phyloP scores from a whole-genome alignment of 2,797 vertebrate species.

The Poeciliopsis paucimaculata region DNA sequence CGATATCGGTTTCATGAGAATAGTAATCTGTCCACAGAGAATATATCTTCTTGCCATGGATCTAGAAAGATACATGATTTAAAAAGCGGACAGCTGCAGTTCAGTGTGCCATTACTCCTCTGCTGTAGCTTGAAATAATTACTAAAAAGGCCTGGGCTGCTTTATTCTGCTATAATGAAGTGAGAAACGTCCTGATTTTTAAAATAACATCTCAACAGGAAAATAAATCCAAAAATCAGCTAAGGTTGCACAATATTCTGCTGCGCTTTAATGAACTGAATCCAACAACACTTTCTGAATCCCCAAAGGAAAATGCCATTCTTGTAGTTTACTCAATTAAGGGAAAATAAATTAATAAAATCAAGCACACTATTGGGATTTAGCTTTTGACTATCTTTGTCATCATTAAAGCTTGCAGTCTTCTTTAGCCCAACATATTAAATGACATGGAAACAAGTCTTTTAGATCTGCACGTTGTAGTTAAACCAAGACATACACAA shows the following conservation, averaged over 20 bases:
- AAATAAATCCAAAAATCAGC: not conserved
- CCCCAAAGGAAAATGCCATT: not conserved
- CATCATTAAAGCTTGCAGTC: not conserved
- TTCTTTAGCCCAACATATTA: not conserved
- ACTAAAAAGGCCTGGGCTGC: conserved; percentile 56
- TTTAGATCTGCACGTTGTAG: not conserved
- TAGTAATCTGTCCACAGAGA: conserved; percentile 23
- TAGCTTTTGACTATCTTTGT: not conserved
- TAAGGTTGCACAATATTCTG: not conserved
- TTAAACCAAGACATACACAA: not conserved
- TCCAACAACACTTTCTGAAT: not conserved
- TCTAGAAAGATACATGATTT: conserved; percentile 45
- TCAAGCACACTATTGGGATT: not conserved
- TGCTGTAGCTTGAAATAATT: conserved; percentile 69
- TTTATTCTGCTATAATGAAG: conserved; percentile 71
- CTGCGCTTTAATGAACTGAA: not conserved
- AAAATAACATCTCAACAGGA: not conserved
- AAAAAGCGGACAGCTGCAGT: conserved; percentile 43
- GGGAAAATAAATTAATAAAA: not conserved
- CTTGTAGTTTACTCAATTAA: not conserved
- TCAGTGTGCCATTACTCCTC: conserved; percentile 56
- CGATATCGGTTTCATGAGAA: conserved; percentile 28
- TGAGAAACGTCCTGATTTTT: conserved; percentile 36
- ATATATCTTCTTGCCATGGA: conserved; percentile 22
- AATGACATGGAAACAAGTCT: not conserved